Evolutionary conservation across 1,140 invertebrate genomes (phyloP).

Genomic region (Calycopis cecrops): DNA sequence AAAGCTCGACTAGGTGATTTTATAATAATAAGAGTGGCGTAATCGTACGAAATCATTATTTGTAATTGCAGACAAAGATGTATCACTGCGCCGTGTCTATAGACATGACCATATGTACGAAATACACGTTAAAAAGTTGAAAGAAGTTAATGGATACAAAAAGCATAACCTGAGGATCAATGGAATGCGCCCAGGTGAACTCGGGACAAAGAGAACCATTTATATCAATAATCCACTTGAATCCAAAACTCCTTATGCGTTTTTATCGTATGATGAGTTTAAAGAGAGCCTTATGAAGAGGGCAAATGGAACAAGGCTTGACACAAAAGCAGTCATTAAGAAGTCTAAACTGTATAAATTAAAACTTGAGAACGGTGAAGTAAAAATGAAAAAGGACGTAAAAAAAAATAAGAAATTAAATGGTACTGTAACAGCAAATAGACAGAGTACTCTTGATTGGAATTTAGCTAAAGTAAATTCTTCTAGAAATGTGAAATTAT

Average conservation of each 20-base stretch:
- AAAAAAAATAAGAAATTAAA: too few relatives aligned
- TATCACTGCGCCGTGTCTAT: conserved; percentile 20
- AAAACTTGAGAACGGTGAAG: not conserved
- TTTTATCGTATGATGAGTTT: conserved; percentile 48
- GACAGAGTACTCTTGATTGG: too few relatives aligned
- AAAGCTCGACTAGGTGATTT: too few relatives aligned
- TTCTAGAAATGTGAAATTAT: too few relatives aligned
- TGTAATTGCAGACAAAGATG: conserved; percentile 26
- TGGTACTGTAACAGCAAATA: too few relatives aligned
- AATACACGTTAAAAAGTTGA: conserved; percentile 51
- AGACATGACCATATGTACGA: conserved; percentile 27
- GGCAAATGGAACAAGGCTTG: conserved; percentile 23
- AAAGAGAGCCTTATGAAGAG: conserved; percentile 39
- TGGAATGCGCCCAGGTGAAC: conserved; percentile 18
- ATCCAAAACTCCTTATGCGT: conserved; percentile 49
- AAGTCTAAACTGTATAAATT: not conserved
- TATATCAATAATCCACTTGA: conserved; percentile 64
- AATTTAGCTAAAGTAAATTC: too few relatives aligned
- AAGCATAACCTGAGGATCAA: conserved; percentile 45
- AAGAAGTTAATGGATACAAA: conserved; percentile 59
- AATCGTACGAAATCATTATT: too few relatives aligned
- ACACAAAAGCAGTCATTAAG: not conserved
- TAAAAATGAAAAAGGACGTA: too few relatives aligned
- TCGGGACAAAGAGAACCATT: conserved; percentile 31
- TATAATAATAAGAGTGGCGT: too few relatives aligned